These are phyloP conservation scores for Glossosoma conforme DNA, from an alignment of 1,140 invertebrate species.

Conservation along the genomic window DNA sequence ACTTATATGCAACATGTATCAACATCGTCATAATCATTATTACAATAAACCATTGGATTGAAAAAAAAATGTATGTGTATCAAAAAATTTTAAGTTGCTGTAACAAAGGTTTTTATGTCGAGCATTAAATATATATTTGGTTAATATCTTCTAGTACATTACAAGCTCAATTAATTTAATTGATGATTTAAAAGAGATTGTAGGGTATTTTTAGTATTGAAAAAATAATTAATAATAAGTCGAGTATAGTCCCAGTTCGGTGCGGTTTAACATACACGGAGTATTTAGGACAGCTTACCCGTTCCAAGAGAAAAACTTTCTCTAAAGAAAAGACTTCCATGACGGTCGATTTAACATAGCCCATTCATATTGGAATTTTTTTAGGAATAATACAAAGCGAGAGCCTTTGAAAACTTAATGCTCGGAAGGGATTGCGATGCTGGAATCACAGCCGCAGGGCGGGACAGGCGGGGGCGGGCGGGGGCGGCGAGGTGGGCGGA, in stretches of 20 bases:
- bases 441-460: slow-evolving; percentile 16
- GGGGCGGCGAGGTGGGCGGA: neutral
- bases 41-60: neutral
- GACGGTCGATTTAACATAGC: slow-evolving; percentile 30
- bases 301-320: slow-evolving; percentile 9
- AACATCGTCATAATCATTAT: no score
- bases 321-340: slow-evolving; percentile 24
- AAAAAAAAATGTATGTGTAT: neutral
- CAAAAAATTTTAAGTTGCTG: neutral
- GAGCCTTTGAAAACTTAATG: slow-evolving; percentile 32
- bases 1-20: no score
- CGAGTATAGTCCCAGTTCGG: neutral
- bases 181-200: no score
- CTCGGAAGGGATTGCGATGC: slow-evolving; percentile 30
- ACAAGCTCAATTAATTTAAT: no score
- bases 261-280: neutral
- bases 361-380: slow-evolving; percentile 32
- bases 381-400: slow-evolving; percentile 26
- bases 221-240: no score
- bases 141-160: no score
- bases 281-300: slow-evolving; percentile 26
- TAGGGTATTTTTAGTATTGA: no score
- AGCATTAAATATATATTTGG: no score
- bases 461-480: neutral
- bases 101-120: neutral